phyloP scores from a whole-genome alignment of 2,113 vertebrate species.

The Pseudorasbora parva region DNA sequence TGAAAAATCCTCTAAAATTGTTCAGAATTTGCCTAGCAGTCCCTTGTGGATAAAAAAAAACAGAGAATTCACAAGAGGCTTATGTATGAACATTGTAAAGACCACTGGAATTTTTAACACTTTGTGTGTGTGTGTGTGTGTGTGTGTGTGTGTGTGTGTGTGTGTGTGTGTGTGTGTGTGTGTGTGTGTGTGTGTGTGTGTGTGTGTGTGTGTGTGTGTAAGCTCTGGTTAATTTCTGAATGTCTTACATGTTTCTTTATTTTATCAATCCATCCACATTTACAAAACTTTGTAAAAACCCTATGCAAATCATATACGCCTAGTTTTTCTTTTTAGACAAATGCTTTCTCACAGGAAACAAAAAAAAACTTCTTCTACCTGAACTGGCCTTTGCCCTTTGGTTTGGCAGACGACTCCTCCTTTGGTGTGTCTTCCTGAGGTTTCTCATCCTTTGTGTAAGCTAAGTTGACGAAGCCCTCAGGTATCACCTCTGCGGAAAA shows the following conservation, averaged over 20 bases:
- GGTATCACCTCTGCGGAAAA: slow-evolving; percentile 43
- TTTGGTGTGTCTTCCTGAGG: slow-evolving; percentile 35
- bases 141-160: no score
- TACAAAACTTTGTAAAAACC: background rate
- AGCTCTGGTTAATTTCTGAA: background rate
- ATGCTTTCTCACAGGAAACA: no score
- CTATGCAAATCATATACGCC: background rate
- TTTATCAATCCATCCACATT: background rate
- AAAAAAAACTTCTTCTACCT: background rate
- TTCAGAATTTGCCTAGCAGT: background rate
- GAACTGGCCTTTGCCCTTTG: slow-evolving; percentile 26
- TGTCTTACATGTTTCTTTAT: background rate
- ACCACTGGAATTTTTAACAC: background rate
- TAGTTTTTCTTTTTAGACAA: background rate
- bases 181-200: no score
- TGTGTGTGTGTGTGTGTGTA: no score
- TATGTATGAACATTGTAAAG: background rate
- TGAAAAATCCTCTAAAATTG: no score
- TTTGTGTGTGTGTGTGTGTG: no score
- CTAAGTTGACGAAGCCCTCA: slow-evolving; percentile 52
- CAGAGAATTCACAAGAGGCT: background rate
- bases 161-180: no score
- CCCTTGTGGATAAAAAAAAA: background rate
- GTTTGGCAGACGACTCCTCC: background rate
- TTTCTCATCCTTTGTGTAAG: slow-evolving; percentile 54